phyloP scores from a whole-genome alignment of 2,113 vertebrate species.

The Aegotheles bennettii region DNA sequence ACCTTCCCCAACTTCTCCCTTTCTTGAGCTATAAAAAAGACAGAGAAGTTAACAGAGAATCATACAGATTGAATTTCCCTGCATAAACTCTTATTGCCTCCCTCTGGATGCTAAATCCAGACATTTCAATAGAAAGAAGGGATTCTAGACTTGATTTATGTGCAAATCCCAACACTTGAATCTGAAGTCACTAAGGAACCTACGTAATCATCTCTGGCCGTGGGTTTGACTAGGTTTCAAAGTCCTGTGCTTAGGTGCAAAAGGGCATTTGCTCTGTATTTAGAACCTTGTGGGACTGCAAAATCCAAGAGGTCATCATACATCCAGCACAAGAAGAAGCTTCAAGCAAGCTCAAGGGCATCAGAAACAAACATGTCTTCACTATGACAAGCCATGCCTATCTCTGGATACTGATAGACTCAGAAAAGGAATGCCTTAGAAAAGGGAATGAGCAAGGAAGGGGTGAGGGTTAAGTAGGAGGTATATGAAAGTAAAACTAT shows the following conservation, averaged over 20 bases:
- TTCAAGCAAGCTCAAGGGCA: slow-evolving; percentile 17
- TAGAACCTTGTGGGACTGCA: background rate
- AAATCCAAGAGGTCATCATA: background rate
- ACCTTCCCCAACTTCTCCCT: background rate
- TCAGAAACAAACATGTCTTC: background rate
- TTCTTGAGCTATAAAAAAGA: background rate
- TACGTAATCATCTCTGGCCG: background rate
- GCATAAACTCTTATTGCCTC: background rate
- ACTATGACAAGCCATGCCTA: background rate
- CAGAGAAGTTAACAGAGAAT: background rate
- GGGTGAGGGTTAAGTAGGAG: background rate
- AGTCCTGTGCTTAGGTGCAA: background rate
- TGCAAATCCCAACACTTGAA: background rate
- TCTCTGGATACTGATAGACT: background rate
- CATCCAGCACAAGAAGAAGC: background rate
- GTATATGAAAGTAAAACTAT: background rate
- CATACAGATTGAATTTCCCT: background rate
- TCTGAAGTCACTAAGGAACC: background rate
- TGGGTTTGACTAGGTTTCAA: background rate
- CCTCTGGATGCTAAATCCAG: background rate
- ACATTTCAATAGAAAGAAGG: slow-evolving; percentile 26
- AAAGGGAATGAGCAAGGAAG: background rate
- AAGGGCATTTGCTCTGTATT: background rate
- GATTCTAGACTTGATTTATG: background rate
- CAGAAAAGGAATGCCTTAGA: background rate